Evolutionary conservation across 2,797 vertebrate genomes (phyloP).

Genomic region (Caiman crocodilus): DNA sequence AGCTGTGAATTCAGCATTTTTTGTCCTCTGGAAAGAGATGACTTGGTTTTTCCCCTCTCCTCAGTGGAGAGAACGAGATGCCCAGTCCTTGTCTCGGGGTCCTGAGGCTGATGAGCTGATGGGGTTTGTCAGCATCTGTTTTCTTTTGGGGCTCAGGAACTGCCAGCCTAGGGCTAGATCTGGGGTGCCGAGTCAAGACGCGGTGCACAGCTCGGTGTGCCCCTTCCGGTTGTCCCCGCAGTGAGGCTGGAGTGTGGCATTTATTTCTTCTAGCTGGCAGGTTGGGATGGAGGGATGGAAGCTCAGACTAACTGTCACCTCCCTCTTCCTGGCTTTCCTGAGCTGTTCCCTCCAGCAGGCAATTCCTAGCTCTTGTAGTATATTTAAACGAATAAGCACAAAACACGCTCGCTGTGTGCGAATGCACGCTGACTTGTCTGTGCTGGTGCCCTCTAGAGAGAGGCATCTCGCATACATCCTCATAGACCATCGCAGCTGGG

Average conservation of each 20-base stretch:
- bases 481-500: too few species aligned
- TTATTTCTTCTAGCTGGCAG: not conserved
- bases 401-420: fast-evolving
- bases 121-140: not conserved
- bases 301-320: not conserved
- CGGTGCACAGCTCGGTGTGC: not conserved
- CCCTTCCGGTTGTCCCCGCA: too few species aligned
- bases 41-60: constrained; percentile 19
- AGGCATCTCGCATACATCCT: not conserved
- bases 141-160: constrained; percentile 23
- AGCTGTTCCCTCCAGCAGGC: not conserved
- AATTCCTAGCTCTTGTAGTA: not conserved
- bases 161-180: not conserved
- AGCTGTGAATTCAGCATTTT: constrained; percentile 66
- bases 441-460: not conserved
- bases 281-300: not conserved
- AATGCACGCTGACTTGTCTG: not conserved
- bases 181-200: fast-evolving
- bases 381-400: not conserved
- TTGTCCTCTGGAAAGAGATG: not conserved
- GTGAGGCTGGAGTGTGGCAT: too few species aligned
- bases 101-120: constrained; percentile 12
- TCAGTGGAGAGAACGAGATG: not conserved
- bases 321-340: not conserved
- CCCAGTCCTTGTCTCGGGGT: not conserved